Evolutionary conservation across 1,140 invertebrate genomes (phyloP), one percentile per base, ranked within the genome.

Genomic region (Drosophila nigrodunni): DNA sequence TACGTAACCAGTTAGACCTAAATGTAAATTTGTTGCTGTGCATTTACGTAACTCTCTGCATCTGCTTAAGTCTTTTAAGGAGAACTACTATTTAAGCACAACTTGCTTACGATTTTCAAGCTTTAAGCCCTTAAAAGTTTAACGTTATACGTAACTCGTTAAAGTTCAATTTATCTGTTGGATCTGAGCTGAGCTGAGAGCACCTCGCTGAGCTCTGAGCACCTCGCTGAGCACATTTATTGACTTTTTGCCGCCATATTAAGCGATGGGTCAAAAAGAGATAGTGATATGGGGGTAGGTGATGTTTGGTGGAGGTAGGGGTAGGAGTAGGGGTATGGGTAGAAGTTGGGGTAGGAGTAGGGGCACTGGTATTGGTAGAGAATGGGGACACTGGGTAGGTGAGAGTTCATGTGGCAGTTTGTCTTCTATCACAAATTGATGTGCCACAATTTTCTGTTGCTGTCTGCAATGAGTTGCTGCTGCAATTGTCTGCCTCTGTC

Each of bases 201-300:
- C 68, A 85, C 77, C 68, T 76, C 6, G 21, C 25, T 65, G 46
- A 73, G 49, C 67, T n/a, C n/a, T n/a, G 78, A 60, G 77, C 68
- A 85, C 77, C 68, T 76, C 6, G 21, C 25, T 65, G 46, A 73
- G 49, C 67, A 66, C 8, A 65, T 82, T 78, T 86, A 82, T 88
- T 86, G 82, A 86, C 82, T 82, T 88, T 82, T 88, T 86, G 83
- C 68, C 72, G 83, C 71, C 82, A 79, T 83, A 86, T 86, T 85
- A 86, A 70, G 69, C 81, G 74, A 11, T 54, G 34, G 50, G 58
- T 37, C 46, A 30, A 15, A 15, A 8, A 21, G 18, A 9, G 18
- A 11, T 30, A 30, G 6, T 6, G 25, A 5, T 30, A 9, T 21
- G 13, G 3, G n/a, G 2, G 18, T 7, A 11, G 30, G 21, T 9